Evolutionary conservation across 2,113 vertebrate species (phyloP).

Genomic region (Microtus oregoni): DNA sequence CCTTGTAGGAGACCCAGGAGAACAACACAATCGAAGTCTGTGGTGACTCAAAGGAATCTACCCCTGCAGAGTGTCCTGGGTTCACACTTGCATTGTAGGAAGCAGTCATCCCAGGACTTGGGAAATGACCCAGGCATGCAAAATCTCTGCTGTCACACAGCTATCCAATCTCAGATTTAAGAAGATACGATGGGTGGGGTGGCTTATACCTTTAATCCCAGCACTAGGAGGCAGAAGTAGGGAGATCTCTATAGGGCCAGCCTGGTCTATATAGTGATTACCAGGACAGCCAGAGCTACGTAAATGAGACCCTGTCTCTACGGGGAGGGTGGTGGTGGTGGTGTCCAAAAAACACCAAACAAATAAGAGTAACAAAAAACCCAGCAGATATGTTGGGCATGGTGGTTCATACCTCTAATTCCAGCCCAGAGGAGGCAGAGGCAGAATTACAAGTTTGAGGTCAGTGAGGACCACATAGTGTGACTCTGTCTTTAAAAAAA

Average conservation of each 20-base stretch:
- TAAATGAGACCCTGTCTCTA: background rate
- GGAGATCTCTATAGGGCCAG: background rate
- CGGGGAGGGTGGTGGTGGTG: no score
- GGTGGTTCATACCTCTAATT: background rate
- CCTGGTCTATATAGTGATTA: background rate
- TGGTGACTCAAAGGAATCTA: accelerated
- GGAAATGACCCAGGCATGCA: background rate
- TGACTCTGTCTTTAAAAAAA: background rate
- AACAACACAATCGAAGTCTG: background rate
- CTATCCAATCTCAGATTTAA: background rate
- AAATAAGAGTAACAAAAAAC: background rate
- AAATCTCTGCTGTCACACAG: background rate
- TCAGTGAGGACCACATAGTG: background rate
- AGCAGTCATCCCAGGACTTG: background rate
- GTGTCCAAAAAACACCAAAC: background rate
- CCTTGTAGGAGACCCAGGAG: background rate
- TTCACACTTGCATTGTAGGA: background rate
- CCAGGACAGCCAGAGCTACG: background rate
- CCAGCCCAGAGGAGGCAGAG: background rate
- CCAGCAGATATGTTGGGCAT: no score
- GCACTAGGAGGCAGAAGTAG: background rate
- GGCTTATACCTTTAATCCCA: background rate
- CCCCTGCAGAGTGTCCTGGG: background rate
- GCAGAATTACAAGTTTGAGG: background rate
- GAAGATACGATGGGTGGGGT: no score